Evolutionary conservation across 2,888 invertebrate species (phyloP).

Genomic region (Gryllus longicercus): DNA sequence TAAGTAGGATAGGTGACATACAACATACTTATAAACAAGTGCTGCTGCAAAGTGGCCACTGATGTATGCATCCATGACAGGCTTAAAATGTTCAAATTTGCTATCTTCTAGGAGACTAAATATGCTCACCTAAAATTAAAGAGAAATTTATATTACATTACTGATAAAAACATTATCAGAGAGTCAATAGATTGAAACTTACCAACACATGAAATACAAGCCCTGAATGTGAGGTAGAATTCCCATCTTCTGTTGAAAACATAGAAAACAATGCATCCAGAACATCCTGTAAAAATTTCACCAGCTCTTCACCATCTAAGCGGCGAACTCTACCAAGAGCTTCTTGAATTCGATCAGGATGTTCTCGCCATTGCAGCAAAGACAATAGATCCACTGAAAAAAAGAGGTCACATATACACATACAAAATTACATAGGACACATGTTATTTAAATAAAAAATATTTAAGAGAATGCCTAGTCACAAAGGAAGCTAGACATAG

Average conservation of each 20-base stretch:
- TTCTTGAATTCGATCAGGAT: constrained; percentile 81
- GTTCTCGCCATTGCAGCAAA: constrained; percentile 85
- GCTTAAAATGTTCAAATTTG: constrained; percentile 91
- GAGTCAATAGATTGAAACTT: constrained; percentile 39
- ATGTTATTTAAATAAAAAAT: too few relatives aligned
- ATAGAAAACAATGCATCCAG: constrained; percentile 89
- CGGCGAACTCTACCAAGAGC: constrained; percentile 76
- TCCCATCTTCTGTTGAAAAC: constrained; percentile 90
- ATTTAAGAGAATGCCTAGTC: too few relatives aligned
- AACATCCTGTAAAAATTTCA: constrained; percentile 92
- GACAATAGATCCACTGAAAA: constrained; percentile 77
- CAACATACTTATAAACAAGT: constrained; percentile 79
- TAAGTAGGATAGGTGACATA: background rate
- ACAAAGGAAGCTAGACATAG: too few relatives aligned
- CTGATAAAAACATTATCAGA: background rate
- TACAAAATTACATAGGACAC: too few relatives aligned
- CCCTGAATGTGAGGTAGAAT: constrained; percentile 82
- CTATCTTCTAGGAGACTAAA: constrained; percentile 85
- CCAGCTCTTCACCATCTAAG: constrained; percentile 83
- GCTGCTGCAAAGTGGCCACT: constrained; percentile 93
- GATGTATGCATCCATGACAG: constrained; percentile 91
- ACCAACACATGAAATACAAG: constrained; percentile 87
- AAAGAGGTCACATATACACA: background rate
- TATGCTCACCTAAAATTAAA: constrained; percentile 63
- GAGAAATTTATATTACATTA: background rate